Conservation (phyloP, 2,888 invertebrate species). For the Metalampra italica region DNA sequence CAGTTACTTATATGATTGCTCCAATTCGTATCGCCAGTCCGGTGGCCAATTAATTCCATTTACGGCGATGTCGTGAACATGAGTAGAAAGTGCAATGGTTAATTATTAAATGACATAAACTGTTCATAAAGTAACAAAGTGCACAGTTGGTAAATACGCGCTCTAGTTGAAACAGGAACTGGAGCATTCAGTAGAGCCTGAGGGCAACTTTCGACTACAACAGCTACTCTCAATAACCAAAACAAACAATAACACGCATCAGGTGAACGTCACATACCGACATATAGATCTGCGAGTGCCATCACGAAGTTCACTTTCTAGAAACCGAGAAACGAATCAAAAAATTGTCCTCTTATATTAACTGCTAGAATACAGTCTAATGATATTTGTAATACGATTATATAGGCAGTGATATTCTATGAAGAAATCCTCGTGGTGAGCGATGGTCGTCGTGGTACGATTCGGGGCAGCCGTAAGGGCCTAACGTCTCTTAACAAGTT, state of each 20-base stretch:
- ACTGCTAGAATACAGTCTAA: constrained; percentile 60
- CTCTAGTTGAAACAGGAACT: constrained; percentile 28
- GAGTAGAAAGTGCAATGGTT: not conserved
- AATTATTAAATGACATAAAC: not conserved
- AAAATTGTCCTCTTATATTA: constrained; percentile 48
- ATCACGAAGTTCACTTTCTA: constrained; percentile 53
- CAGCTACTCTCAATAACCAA: constrained; percentile 39
- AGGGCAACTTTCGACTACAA: constrained; percentile 37
- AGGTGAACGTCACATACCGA: constrained; percentile 54
- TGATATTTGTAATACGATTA: constrained; percentile 55
- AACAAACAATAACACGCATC: constrained; percentile 33
- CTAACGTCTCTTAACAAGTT: constrained; percentile 96
- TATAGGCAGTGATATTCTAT: constrained; percentile 64
- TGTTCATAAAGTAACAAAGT: not conserved
- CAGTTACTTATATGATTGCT: constrained; percentile 38
- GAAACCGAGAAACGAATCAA: constrained; percentile 36
- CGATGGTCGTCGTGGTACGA: constrained; percentile 62
- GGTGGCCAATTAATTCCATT: not conserved
- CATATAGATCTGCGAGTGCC: constrained; percentile 68
- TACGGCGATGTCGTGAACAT: not conserved
- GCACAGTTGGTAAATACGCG: not conserved
- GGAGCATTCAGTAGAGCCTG: constrained; percentile 53
- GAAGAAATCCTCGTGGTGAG: constrained; percentile 60
- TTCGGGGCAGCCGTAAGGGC: constrained; percentile 38
- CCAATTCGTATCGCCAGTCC: constrained; percentile 28